Evolutionary conservation across 2,113 vertebrate species (phyloP).

Genomic region (Protomyctophum bolini): DNA sequence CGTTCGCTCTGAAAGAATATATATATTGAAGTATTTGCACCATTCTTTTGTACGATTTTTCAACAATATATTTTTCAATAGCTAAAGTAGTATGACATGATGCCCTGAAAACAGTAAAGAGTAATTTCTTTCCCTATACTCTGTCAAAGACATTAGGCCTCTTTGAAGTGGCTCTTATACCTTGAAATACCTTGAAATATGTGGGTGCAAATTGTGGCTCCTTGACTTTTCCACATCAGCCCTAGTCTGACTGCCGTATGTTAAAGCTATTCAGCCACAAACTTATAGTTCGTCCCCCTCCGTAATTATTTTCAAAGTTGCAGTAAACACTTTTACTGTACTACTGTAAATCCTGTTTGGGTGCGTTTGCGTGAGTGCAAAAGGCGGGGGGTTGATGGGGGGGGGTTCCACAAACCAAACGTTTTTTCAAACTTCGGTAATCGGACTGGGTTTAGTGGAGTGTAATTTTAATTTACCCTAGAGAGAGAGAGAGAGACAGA

Average conservation of each 20-base stretch:
- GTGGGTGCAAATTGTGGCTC: constrained; percentile 37
- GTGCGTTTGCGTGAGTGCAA: constrained; percentile 17
- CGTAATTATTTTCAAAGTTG: constrained; percentile 49
- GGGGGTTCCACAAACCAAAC: constrained; percentile 69
- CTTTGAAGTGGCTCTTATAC: constrained; percentile 49
- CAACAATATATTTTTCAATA: too few species aligned
- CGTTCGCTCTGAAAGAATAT: too few species aligned
- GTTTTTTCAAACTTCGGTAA: constrained; percentile 77
- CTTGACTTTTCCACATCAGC: constrained; percentile 5
- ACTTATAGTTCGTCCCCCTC: constrained; percentile 44
- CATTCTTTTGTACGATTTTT: too few species aligned
- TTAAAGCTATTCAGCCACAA: constrained; percentile 49
- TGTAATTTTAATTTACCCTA: constrained; percentile 80
- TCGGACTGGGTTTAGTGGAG: constrained; percentile 73
- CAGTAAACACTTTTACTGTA: constrained; percentile 62
- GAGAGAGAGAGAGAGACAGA: constrained; percentile 38
- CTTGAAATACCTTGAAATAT: constrained; percentile 67
- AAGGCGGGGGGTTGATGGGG: not conserved
- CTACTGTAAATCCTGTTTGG: constrained; percentile 47
- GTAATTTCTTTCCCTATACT: not conserved
- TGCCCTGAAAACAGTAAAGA: too few species aligned
- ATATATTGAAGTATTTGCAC: too few species aligned
- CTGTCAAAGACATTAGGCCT: constrained; percentile 50
- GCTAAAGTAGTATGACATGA: too few species aligned
- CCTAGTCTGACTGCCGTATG: constrained; percentile 21